A percentile compares a stretch with the other conserved stretches of the same genome.
Evolutionary conservation across 2,888 invertebrate genomes (phyloP).

Genomic region (Choreutis nemorana): DNA sequence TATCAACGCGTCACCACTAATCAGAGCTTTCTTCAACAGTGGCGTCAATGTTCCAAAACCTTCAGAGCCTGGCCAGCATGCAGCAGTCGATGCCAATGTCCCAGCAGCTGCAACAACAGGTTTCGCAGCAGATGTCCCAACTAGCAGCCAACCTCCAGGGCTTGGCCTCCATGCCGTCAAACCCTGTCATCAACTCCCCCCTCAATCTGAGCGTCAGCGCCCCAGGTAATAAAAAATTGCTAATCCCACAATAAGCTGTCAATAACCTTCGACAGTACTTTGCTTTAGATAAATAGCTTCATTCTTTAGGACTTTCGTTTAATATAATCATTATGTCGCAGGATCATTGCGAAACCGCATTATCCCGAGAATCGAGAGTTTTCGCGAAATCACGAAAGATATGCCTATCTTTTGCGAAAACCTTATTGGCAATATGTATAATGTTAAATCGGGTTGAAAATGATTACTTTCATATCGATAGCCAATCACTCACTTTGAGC

Average conservation of each 20-base stretch:
- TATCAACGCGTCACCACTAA: too few relatives aligned
- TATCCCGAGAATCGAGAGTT: constrained; percentile 1
- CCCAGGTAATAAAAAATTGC: constrained; percentile 43
- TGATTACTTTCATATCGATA: too few relatives aligned
- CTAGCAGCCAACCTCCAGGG: constrained; percentile 77
- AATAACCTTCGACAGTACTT: too few relatives aligned
- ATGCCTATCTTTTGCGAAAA: constrained; percentile 5
- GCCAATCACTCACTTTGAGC: too few relatives aligned
- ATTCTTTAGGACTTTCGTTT: too few relatives aligned
- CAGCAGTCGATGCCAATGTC: constrained; percentile 57
- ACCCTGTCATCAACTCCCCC: constrained; percentile 80
- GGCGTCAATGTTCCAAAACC: constrained; percentile 74
- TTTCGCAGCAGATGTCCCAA: constrained; percentile 62
- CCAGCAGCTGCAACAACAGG: constrained; percentile 67
- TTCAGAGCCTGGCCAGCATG: constrained; percentile 61
- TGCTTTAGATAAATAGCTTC: too few relatives aligned
- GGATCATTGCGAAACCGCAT: too few relatives aligned
- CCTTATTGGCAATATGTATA: too few relatives aligned
- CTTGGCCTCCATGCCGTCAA: constrained; percentile 77
- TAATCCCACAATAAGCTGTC: too few relatives aligned
- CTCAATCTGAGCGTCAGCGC: constrained; percentile 82
- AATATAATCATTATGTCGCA: too few relatives aligned
- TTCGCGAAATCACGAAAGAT: constrained; percentile 2
- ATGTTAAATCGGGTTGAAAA: too few relatives aligned
- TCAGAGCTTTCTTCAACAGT: constrained; percentile 62